These are phyloP conservation scores for Escarpia spicata DNA, from an alignment of 2,888 invertebrate species.

Conservation along the genomic window DNA sequence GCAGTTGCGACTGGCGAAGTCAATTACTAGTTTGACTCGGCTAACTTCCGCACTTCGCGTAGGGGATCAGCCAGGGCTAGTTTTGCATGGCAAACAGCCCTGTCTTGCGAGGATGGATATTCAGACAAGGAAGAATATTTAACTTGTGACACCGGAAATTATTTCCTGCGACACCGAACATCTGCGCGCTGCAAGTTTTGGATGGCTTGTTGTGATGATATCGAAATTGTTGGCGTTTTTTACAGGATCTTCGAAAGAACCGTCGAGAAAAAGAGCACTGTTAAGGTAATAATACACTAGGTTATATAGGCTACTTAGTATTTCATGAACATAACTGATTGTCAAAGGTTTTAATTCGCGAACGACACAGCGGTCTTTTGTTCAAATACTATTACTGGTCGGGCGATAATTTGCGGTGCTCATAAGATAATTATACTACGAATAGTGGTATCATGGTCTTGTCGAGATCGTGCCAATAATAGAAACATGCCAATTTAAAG, in stretches of 20 bases:
- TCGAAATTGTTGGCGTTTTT: not conserved
- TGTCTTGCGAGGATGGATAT: too few relatives aligned
- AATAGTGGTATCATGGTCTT: too few relatives aligned
- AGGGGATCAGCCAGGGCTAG: too few relatives aligned
- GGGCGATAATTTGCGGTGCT: not conserved
- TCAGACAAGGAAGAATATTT: too few relatives aligned
- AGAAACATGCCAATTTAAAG: too few relatives aligned
- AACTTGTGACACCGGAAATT: too few relatives aligned
- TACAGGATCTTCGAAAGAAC: constrained; percentile 8
- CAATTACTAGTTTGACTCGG: too few relatives aligned
- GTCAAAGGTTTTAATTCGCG: not conserved
- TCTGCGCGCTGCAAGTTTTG: not conserved
- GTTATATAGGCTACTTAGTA: not conserved
- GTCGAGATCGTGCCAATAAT: too few relatives aligned
- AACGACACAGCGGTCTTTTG: not conserved
- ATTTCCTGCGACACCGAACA: not conserved
- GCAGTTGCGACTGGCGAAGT: too few relatives aligned
- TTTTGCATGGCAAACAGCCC: too few relatives aligned
- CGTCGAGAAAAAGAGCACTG: not conserved
- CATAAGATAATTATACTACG: too few relatives aligned
- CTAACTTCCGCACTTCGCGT: too few relatives aligned
- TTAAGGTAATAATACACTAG: not conserved
- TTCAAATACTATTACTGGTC: not conserved
- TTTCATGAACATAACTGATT: not conserved
- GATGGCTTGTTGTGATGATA: constrained; percentile 16